Conservation (phyloP, 2,888 invertebrate genomes). For the Hyles lineata region DNA sequence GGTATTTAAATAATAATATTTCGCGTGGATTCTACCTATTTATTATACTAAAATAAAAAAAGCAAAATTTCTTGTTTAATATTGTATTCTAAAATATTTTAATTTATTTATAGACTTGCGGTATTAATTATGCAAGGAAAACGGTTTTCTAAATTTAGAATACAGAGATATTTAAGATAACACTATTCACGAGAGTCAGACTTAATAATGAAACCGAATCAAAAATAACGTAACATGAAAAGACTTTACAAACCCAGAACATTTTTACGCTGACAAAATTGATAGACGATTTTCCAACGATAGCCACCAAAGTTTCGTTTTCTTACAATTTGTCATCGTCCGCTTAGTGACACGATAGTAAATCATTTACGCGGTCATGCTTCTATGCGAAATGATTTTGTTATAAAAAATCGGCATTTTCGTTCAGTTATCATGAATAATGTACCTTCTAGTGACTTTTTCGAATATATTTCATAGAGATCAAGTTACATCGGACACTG, state of each 20-base stretch:
- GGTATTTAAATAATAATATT: no score
- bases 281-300: conserved; percentile 1
- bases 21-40: no score
- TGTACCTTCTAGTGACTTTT: not conserved
- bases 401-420: not conserved
- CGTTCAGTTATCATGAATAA: conserved; percentile 21
- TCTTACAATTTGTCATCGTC: conserved; percentile 27
- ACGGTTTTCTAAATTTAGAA: no score
- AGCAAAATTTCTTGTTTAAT: not conserved
- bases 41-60: not conserved
- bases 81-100: not conserved
- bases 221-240: not conserved
- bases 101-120: not conserved
- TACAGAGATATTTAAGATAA: no score
- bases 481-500: not conserved
- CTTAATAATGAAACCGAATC: no score
- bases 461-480: conserved; percentile 7
- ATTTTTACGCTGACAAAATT: not conserved
- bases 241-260: not conserved
- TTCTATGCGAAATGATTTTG: conserved; percentile 7
- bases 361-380: conserved; percentile 22
- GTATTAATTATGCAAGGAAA: not conserved
- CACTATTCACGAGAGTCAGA: no score
- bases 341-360: conserved; percentile 15
- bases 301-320: conserved; percentile 6